Percentiles rank a stretch among this genome's conserved stretches.
Evolutionary conservation across 2,888 invertebrate genomes (phyloP).

Genomic region (Bhutanitis thaidina): DNA sequence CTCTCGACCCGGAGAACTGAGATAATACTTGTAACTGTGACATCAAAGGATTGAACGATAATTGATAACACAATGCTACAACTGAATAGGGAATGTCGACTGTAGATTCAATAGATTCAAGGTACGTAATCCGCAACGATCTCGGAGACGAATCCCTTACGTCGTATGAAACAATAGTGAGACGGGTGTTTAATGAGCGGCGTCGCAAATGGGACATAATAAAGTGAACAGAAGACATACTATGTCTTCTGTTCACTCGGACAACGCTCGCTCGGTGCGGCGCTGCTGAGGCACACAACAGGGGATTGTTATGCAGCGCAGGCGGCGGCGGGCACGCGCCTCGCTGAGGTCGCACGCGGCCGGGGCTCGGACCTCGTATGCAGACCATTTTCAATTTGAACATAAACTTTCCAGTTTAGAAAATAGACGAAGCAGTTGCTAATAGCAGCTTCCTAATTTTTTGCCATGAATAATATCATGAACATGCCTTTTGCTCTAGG

Average conservation of each 20-base stretch:
- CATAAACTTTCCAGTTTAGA: too few relatives aligned
- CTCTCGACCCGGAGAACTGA: constrained; percentile 49
- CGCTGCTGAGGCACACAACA: constrained; percentile 20
- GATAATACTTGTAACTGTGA: constrained; percentile 18
- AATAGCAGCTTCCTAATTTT: too few relatives aligned
- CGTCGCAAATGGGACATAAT: not conserved
- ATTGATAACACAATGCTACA: not conserved
- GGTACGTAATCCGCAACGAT: too few relatives aligned
- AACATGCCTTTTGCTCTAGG: too few relatives aligned
- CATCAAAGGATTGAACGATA: constrained; percentile 15
- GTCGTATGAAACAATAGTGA: too few relatives aligned
- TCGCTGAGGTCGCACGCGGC: constrained; percentile 28
- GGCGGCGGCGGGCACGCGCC: constrained; percentile 58
- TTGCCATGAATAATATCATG: too few relatives aligned
- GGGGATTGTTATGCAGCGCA: constrained; percentile 54
- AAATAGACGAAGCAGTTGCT: too few relatives aligned
- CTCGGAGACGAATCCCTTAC: too few relatives aligned
- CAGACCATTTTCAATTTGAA: too few relatives aligned
- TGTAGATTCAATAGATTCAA: too few relatives aligned
- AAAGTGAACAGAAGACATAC: not conserved
- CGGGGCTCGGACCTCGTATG: not conserved
- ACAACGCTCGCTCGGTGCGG: not conserved
- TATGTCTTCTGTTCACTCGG: not conserved
- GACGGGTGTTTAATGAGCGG: not conserved
- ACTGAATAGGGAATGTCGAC: not conserved